Evolutionary conservation across 1,140 invertebrate genomes (phyloP), one percentile per base, ranked within the genome.

Genomic region (Hylaeus volcanicus): DNA sequence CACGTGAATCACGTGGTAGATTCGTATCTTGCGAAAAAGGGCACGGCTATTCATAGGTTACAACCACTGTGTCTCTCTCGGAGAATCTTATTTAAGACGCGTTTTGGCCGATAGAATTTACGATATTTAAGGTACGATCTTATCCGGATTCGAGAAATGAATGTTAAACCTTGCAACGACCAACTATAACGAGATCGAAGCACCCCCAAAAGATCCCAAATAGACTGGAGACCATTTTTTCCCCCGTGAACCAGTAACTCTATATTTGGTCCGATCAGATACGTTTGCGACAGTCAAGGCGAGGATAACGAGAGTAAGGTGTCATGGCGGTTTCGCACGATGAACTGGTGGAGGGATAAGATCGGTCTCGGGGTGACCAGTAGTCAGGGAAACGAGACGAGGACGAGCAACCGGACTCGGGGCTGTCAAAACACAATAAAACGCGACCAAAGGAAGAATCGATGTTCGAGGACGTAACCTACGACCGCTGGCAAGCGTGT

Each of bases 391-490:
- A 64, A 64, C 41, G 45, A 45, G 72, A 41, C 70, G 84, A 72
- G 80, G 79, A 78, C 77, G 79, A 65, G 90, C 88, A 90, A 91
- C 88, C 85, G 83, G 83, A 80, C 82, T 83, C 87, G 61, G 45
- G 70, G 83, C 84, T 90, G 90, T 90, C 90, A 91, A 90, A 91
- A 91, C 89, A 91, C 89, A 91, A 91, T 91, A 90, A 90, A 90
- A 90, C 84, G 87, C 85, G 87, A 87, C 88, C 88, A 82, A 68
- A 64, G 65, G 73, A 84, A 86, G 85, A 85, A 88, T 80, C 83
- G 71, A 37, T 64, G 75, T 41, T 77, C 74, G 74, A 70, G 60
- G 51, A 66, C 53, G 70, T 56, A 41, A 79, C 48, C 70, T n/a
- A 51, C 63, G 41, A 61, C 53, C n/a, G 39, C 5, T 15, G 1